A percentile compares a stretch with the other conserved stretches of the same genome.
Evolutionary conservation across 2,888 invertebrate species (phyloP).

Genomic region (Cheilosia scutellata): DNA sequence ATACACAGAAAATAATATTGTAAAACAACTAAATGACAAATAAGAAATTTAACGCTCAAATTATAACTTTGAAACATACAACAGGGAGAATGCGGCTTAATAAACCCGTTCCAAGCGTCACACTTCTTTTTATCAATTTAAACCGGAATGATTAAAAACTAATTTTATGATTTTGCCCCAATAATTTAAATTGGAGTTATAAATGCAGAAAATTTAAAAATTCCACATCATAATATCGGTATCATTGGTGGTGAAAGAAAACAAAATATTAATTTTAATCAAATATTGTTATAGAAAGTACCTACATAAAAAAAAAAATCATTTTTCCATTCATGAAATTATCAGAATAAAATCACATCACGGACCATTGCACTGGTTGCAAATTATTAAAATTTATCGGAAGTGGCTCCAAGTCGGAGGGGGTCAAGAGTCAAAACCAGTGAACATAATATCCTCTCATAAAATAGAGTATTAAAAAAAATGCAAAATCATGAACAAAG

Average conservation of each 20-base stretch:
- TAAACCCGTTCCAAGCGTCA: conserved; percentile 5
- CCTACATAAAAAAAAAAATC: background rate
- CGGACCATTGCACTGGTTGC: conserved; percentile 52
- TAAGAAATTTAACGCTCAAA: conserved; percentile 34
- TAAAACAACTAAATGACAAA: conserved; percentile 22
- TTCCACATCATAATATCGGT: conserved; percentile 4
- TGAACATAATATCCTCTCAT: background rate
- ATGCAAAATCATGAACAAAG: background rate
- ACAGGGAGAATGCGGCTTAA: conserved; percentile 6
- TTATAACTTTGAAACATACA: conserved; percentile 27
- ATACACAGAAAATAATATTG: background rate
- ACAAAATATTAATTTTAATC: conserved; percentile 15
- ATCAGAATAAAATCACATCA: conserved; percentile 38
- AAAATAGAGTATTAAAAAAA: background rate
- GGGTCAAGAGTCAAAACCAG: conserved; percentile 19
- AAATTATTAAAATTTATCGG: conserved; percentile 41
- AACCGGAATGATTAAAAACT: no score
- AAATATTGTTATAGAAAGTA: background rate
- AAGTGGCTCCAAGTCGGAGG: background rate
- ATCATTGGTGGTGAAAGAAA: conserved; percentile 23
- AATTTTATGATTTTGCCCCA: no score
- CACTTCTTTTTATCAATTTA: background rate
- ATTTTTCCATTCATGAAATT: conserved; percentile 22
- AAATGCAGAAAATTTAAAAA: conserved; percentile 1
- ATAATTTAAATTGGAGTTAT: background rate